Base-by-base conservation (phyloP, 2,797 vertebrate species). In the Molossus molossus region DNA sequence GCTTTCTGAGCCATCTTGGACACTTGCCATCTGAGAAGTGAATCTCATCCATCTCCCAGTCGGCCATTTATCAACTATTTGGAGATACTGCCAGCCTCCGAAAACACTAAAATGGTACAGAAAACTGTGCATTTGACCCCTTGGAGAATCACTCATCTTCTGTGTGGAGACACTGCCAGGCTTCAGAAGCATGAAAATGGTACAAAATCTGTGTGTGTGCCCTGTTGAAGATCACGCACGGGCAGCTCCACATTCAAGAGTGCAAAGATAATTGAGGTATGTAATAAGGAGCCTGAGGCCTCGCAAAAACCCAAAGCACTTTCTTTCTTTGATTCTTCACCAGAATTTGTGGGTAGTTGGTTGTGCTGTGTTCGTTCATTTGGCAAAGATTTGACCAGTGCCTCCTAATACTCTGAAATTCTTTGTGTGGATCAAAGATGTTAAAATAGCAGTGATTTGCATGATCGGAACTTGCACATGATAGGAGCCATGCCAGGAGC, bases 1-100 rank as follows among this genome's bases (percentile, higher is more conserved):
- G 57, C 91, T 87, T 77, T 84, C 86, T 70, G 73, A 82, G 90
- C 86, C 50, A 9, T 50, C 45, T 77, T 85, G 95, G 90, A 85
- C 80, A 40, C 18, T 69, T 65, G 94, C 90, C 86, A 62, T 80
- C 53, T 72, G 27, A 55, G 83, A 91, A 50, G 79, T 40, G 73
- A 64, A 50, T 94, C 50, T 93, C 75, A 53, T 89, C 83, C 37
- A 4, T 93, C 65, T 90, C 5, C 1, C 64, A 72, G 62, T 11
- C 17, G 62, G 70, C 83, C 55, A 64, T 64, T 94, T 80, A 77
- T 21, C 55, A 87, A 65, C 50, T 48, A 3, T 11, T 20, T 72
- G n/a, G 79, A 53, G 80, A 73, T 10, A 65, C 14, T 20, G 21
- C 27, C 25, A 58, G 29, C 40, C 60, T 85, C 50, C 0, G 2